Evolutionary conservation across 2,888 invertebrate genomes (phyloP), one percentile per base, ranked within the genome.

Genomic region (Cylindroiulus punctatus): DNA sequence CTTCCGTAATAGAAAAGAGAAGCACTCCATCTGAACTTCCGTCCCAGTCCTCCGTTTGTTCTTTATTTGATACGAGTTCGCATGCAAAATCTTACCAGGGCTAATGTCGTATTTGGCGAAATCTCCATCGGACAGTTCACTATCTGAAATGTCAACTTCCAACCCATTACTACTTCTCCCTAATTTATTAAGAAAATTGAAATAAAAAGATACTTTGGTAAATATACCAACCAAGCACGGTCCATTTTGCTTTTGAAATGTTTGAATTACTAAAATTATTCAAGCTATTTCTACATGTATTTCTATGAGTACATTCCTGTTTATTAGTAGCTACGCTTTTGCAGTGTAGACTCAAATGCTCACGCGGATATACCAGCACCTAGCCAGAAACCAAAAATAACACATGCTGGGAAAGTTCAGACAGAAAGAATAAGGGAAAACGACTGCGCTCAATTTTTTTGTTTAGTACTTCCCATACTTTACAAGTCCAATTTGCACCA

Each of bases 111-210:
- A 88, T 76, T 88, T 88, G 8, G 87, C 95, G 0, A 96, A 96
- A 88, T 96, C 96, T 86, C 95, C 92, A 91, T 96, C 96, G 1
- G 96, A 96, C 83, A 95, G 94, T 90, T 97, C 96, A 85, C 96
- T 96, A 90, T 97, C 96, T 14, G 96, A 96, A 88, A 96, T 93
- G 92, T 95, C 95, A 19, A 95, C 94, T 91, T 95, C 95, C 91
- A 93, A 93, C 84, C 86, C 85, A 82, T 84, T 87, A 32, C 65
- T 86, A 84, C 57, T 85, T 32, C 22, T 85, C 30, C 40, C 87
- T 84, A 84, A 76, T 76, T 76, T 76, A 76, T 76, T 40, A 85
- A 44, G 17, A 76, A 87, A 85, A 84, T 83, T 26, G 57, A 83
- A 87, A 82, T 22, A 86, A 87, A 84, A 76, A 76, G 76, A 76